Base-by-base conservation (phyloP, 2,113 vertebrate species). In the Gallinago media region DNA sequence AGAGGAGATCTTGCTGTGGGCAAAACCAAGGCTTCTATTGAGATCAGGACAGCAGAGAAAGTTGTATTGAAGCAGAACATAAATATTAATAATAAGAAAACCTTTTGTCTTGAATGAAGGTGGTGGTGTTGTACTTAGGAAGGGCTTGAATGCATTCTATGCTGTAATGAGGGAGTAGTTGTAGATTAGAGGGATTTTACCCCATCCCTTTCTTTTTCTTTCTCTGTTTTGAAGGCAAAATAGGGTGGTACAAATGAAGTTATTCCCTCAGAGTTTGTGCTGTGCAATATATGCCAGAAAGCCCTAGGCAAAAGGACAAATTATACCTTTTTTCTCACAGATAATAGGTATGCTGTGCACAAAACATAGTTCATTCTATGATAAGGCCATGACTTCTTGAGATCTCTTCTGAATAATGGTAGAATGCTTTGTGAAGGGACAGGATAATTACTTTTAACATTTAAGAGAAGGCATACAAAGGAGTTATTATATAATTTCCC, bases 371-470 rank as follows among this genome's bases (percentile, higher is more conserved):
- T 94, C 62, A 15, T 56, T 87, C 62, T 78, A 7, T 59, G 56
- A 50, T 71, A 87, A 81, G 66, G 56, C 47, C 66, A 19, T 38
- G 70, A 50, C 56, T 95, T 86, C 80, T 71, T 18, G 15, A 82
- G 44, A 82, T 89, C 25, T 70, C 8, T 42, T 22, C 52, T 62
- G 38, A 85, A 56, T 47, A 72, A 67, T 23, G 25, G 61, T 20
- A 58, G 81, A 87, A 83, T 63, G 12, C 9, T 71, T 74, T 81
- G 49, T 61, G 52, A 92, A 94, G 65, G 66, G n/a, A 74, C 16
- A 66, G 34, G 52, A 46, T 92, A 92, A 96, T 95, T 92, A 81
- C 21, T 52, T 89, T 29, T 78, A 92, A 62, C 76, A 80, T 90
- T 90, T 84, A 92, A 78, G 52, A 86, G 50, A 63, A 75, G 31